Conservation (phyloP, 2,113 vertebrate genomes). For the Megaceryle torquata region DNA sequence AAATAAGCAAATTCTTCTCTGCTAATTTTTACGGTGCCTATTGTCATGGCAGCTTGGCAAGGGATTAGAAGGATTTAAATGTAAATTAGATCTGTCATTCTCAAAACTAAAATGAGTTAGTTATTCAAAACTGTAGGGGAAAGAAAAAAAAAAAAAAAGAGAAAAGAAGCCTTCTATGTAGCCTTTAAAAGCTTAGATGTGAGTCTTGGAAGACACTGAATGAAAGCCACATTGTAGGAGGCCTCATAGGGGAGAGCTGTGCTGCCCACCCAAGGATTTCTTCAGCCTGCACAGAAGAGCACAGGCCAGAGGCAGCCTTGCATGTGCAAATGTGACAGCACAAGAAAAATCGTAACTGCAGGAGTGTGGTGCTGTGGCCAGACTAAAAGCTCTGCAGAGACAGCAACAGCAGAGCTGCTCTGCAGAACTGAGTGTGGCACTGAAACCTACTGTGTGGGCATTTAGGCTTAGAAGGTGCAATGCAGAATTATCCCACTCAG, state of each 20-base stretch:
- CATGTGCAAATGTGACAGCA: background rate
- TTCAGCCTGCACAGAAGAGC: background rate
- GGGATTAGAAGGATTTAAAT: conserved; percentile 29
- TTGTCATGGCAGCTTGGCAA: background rate
- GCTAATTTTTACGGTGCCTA: conserved; percentile 1
- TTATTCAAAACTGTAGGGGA: background rate
- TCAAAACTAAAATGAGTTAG: background rate
- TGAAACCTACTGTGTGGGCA: background rate
- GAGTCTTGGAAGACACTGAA: background rate
- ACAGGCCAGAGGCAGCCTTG: background rate
- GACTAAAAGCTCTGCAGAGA: background rate
- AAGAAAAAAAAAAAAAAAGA: background rate
- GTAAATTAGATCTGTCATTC: conserved; percentile 24
- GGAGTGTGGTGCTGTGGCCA: background rate
- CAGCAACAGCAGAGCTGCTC: background rate
- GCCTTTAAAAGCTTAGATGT: background rate
- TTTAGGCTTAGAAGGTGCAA: background rate
- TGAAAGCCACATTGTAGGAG: background rate
- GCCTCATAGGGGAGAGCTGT: background rate
- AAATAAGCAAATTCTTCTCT: conserved; percentile 33
- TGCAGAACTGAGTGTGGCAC: fast-evolving
- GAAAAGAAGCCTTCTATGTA: background rate
- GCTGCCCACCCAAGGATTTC: background rate
- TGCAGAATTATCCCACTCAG: background rate
- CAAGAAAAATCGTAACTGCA: background rate